A percentile compares a stretch with the other conserved stretches of the same genome.
These are phyloP conservation scores for Thaumetopoea pityocampa DNA, from an alignment of 1,140 invertebrate species.

Conservation along the genomic window DNA sequence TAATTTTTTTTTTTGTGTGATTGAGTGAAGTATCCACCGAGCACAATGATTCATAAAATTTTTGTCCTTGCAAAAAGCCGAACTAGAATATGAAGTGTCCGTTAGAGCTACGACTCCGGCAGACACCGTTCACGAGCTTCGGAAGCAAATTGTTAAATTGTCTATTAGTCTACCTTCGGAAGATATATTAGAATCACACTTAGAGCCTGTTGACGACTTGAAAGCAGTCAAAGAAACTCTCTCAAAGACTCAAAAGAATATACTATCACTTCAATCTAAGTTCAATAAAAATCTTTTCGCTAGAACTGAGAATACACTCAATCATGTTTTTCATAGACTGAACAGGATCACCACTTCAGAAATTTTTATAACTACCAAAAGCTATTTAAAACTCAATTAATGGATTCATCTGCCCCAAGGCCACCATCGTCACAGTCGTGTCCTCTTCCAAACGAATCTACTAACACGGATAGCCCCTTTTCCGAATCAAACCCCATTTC, in stretches of 20 bases:
- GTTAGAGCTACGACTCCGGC: slow-evolving; percentile 4
- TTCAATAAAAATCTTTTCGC: slow-evolving; percentile 14
- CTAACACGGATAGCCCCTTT: not conserved
- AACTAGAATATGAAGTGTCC: slow-evolving; percentile 13
- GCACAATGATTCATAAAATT: slow-evolving; percentile 9
- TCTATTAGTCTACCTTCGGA: slow-evolving; percentile 1
- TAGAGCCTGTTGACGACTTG: slow-evolving; percentile 10
- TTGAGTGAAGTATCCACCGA: too few relatives aligned
- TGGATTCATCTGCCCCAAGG: not conserved
- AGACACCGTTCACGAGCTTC: slow-evolving; percentile 3
- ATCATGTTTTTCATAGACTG: slow-evolving; percentile 16
- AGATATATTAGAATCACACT: slow-evolving; percentile 17
- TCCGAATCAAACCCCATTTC: not conserved
- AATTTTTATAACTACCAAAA: not conserved
- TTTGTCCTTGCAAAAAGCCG: slow-evolving; percentile 14
- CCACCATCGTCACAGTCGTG: not conserved
- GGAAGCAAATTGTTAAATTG: slow-evolving; percentile 15
- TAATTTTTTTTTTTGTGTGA: too few relatives aligned
- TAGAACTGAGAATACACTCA: slow-evolving; percentile 10
- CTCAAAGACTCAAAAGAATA: slow-evolving; percentile 3
- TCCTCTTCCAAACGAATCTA: not conserved
- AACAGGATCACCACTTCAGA: slow-evolving; percentile 9
- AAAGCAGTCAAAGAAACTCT: slow-evolving; percentile 5
- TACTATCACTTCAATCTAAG: slow-evolving; percentile 1
- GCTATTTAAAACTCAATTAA: slow-evolving; percentile 2